Evolutionary conservation across 2,888 invertebrate genomes (phyloP).

Genomic region (Margaritifera margaritifera): DNA sequence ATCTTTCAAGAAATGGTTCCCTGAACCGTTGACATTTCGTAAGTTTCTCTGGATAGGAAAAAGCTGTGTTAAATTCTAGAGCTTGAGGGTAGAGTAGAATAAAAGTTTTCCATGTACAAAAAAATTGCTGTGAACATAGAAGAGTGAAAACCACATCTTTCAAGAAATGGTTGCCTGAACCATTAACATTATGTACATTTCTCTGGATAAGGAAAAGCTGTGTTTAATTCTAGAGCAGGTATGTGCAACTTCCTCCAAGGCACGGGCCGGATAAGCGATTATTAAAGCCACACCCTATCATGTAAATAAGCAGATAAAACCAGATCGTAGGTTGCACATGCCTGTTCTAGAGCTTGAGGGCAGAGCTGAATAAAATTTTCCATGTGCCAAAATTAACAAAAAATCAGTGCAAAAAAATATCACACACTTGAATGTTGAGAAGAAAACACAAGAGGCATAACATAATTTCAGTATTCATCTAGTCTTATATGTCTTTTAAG

Average conservation of each 20-base stretch:
- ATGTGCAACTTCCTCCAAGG: too few relatives aligned
- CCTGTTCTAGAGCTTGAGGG: too few relatives aligned
- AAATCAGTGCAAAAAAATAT: too few relatives aligned
- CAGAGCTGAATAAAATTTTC: background rate
- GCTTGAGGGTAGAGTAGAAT: background rate
- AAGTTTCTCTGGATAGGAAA: slow-evolving; percentile 15
- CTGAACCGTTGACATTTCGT: slow-evolving; percentile 62
- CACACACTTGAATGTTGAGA: too few relatives aligned
- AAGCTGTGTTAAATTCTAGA: slow-evolving; percentile 4
- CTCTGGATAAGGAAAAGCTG: slow-evolving; percentile 8
- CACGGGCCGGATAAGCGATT: too few relatives aligned
- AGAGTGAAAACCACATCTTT: background rate
- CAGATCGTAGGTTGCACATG: too few relatives aligned
- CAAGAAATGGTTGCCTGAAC: background rate
- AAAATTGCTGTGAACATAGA: background rate
- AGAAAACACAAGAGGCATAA: too few relatives aligned
- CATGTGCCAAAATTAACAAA: too few relatives aligned
- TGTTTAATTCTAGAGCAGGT: background rate
- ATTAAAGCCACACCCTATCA: too few relatives aligned
- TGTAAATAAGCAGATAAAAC: too few relatives aligned
- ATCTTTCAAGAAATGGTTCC: slow-evolving; percentile 70
- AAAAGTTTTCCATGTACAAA: background rate
- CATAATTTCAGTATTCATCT: too few relatives aligned
- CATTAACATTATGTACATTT: slow-evolving; percentile 18
- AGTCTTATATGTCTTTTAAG: too few relatives aligned